Evolutionary conservation across 2,888 invertebrate species (phyloP), one percentile per base, ranked within the genome.

Genomic region (Nephrotoma appendiculata): DNA sequence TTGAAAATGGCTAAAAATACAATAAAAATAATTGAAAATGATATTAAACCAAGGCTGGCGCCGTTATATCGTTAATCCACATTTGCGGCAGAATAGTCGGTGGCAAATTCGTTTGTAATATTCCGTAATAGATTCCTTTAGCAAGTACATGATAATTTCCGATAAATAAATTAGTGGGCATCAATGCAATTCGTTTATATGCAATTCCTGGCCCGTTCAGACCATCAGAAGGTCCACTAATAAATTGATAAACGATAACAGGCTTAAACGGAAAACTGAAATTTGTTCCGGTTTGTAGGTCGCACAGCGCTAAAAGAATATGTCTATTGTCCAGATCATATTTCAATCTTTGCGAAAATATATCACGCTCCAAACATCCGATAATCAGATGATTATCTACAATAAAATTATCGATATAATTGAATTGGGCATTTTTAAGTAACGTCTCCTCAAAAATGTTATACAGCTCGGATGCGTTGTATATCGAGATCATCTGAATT

Each of bases 241-340:
- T 57, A 57, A 71, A 71, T 71, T 71, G 52, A 57, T 57, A 57
- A 57, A 57, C 15, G 15, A 9, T 9, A 71, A 71, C 71, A 1
- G 71, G 31, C 11, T 71, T 71, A n/a, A n/a, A 85, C 5, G 88
- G 87, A 31, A 89, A 87, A 1, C 87, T 86, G 4, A 57, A 44
- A 87, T 90, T 90, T 9, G 88, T 89, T 0, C 89, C 89, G 1
- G 89, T 88, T 6, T 86, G 45, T n/a, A 83, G 1, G 83, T 41
- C 15, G 71, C 90, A 90, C 0, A 90, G 86, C 0, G 89, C 89
- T 85, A 90, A 86, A 6, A 90, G 89, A 84, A 90, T 89, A 88
- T 90, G 90, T 0, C 89, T 88, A 87, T 90, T 89, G 86, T 90
- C 89, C 0, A 90, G 87, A 85, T 89, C 88, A 86, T 89, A 88